Base-by-base conservation (phyloP, 2,797 vertebrate species). In the Fundulus diaphanus region DNA sequence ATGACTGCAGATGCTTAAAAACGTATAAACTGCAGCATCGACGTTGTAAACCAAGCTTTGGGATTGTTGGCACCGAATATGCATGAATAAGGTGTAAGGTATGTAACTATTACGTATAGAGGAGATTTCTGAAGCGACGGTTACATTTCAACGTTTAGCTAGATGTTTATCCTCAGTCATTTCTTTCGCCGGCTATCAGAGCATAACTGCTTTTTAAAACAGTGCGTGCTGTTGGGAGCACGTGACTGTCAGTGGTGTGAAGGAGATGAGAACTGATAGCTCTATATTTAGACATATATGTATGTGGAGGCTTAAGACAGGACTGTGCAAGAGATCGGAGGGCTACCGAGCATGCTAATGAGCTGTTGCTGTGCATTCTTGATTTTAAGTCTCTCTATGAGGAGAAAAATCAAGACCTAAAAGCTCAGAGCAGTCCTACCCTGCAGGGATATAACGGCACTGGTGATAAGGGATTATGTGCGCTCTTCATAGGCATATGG, bases 211-310 rank as follows among this genome's bases (percentile, higher is more conserved):
- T 4, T 72, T 54, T 79, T 82, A 73, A 75, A 18, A 20, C 35
- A 67, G 88, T 67, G 61, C 87, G 87, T 80, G 81, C 81, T 75
- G 84, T 68, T 66, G 22, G 8, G 78, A 61, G 69, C 90, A 93
- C 87, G 88, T 92, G 92, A 72, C 87, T 87, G 81, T 75, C 79
- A 86, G 77, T 85, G 87, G 68, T 84, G 83, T 82, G 85, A 90
- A 77, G 83, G 52, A 81, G 80, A 92, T 89, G 81, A 82, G 89
- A 92, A 83, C 31, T 88, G 90, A 93, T 88, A 73, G 89, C 68
- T 86, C 92, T 94, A 94, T 92, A 92, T 92, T 92, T 94, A 94
- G 90, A 91, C 73, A 61, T 89, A 83, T 87, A 90, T 90, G 78
- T 91, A 90, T 80, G 84, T 88, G 83, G 69, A 82, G 81, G 83